phyloP scores from a whole-genome alignment of 2,797 vertebrate species.

The Eulemur coronatus region DNA sequence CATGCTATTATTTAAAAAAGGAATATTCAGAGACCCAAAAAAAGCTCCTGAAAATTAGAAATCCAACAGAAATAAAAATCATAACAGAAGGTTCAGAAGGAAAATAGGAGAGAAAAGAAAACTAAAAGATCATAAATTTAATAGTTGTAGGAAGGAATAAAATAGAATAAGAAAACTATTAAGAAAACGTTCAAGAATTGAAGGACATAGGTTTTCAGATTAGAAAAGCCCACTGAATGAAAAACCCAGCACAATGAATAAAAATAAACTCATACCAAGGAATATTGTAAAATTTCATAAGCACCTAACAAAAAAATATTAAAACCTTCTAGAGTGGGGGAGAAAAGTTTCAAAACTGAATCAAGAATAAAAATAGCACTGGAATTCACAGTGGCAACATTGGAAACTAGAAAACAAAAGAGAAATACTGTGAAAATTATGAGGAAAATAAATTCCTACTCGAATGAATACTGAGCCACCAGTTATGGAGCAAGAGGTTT shows the following conservation, averaged over 20 bases:
- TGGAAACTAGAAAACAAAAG: not conserved
- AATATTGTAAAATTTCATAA: not conserved
- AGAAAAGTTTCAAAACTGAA: not conserved
- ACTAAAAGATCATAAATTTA: not conserved
- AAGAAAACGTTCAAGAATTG: not conserved
- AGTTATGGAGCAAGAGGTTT: not conserved
- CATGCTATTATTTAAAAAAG: not conserved
- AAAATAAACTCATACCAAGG: not conserved
- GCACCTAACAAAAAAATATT: not conserved
- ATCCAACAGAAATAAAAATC: not conserved
- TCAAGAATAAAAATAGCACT: conserved; percentile 3
- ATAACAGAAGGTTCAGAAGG: not conserved
- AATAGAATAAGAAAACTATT: not conserved
- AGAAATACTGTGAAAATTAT: conserved; percentile 12
- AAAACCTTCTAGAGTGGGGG: not conserved
- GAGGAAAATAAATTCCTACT: not conserved
- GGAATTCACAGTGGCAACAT: not conserved
- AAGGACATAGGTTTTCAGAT: not conserved
- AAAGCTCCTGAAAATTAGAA: conserved; percentile 7
- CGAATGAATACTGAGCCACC: not conserved
- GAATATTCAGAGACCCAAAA: conserved; percentile 19
- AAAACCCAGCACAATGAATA: not conserved
- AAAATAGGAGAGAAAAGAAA: not conserved
- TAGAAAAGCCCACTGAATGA: conserved; percentile 7
- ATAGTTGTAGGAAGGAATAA: not conserved